Percentiles rank a stretch among this genome's conserved stretches.
Conservation (phyloP, 2,797 vertebrate genomes). For the Anomalospiza imberbis region DNA sequence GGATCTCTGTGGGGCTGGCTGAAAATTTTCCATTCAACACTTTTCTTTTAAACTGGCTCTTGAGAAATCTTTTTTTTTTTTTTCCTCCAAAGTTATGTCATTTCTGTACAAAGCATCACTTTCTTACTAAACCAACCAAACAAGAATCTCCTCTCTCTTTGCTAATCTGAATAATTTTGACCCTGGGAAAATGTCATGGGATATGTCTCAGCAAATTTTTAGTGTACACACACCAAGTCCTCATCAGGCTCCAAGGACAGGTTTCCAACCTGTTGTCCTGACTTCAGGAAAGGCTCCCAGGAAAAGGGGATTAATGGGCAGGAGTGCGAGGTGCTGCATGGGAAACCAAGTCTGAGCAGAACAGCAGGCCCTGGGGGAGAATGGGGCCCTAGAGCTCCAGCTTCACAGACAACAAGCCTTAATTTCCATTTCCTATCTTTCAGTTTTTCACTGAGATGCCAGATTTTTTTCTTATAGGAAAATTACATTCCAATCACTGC, state of each 20-base stretch:
- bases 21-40: not conserved
- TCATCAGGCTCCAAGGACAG: not conserved
- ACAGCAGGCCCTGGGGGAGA: not conserved
- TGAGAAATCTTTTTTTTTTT: not conserved
- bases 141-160: slow-evolving; percentile 34
- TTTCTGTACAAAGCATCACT: not conserved
- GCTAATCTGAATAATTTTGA: slow-evolving; percentile 10
- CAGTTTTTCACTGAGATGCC: not conserved
- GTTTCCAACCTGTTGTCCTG: not conserved
- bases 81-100: not conserved
- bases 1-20: not conserved
- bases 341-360: not conserved
- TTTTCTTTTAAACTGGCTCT: not conserved
- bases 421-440: not conserved
- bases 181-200: slow-evolving; percentile 34
- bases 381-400: not conserved
- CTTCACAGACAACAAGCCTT: not conserved
- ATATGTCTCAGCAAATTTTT: not conserved
- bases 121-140: slow-evolving; percentile 34
- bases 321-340: not conserved
- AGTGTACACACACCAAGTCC: not conserved
- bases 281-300: not conserved
- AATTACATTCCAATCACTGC: not conserved
- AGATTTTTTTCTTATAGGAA: not conserved
- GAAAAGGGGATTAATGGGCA: not conserved